Conservation (phyloP, 2,888 invertebrate genomes). For the Polyommatus icarus region DNA sequence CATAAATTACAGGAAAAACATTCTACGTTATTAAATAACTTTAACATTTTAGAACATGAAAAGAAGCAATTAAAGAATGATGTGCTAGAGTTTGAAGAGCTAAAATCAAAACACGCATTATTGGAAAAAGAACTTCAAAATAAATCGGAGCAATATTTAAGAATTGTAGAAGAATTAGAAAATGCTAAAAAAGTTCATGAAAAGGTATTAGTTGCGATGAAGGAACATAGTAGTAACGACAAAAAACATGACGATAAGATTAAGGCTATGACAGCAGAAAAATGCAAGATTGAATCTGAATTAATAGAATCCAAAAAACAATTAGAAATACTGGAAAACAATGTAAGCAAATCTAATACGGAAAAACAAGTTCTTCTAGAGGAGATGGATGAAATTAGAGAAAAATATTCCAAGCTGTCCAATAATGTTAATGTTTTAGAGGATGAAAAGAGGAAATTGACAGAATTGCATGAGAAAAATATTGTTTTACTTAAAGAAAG, state of each 20-base stretch:
- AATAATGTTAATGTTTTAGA: conserved; percentile 36
- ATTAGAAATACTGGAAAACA: conserved; percentile 36
- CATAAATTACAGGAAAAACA: conserved; percentile 44
- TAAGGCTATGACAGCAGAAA: conserved; percentile 39
- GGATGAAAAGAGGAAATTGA: conserved; percentile 43
- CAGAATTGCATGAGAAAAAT: conserved; percentile 45
- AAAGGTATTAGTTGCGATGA: conserved; percentile 45
- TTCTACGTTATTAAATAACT: conserved; percentile 35
- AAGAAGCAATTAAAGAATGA: conserved; percentile 40
- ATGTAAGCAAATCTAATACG: conserved; percentile 34
- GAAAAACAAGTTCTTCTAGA: conserved; percentile 37
- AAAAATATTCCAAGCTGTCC: conserved; percentile 40
- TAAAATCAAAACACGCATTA: conserved; percentile 41
- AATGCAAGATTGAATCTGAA: conserved; percentile 39
- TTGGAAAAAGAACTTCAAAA: conserved; percentile 48
- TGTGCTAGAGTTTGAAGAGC: conserved; percentile 33
- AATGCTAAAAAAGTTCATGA: conserved; percentile 48
- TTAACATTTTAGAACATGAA: conserved; percentile 39
- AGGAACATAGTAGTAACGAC: conserved; percentile 42
- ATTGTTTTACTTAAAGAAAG: conserved; percentile 45
- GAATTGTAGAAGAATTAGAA: conserved; percentile 44
- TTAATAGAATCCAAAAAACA: conserved; percentile 40
- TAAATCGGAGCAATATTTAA: conserved; percentile 43
- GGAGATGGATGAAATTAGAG: conserved; percentile 44
- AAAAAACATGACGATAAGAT: conserved; percentile 41